Percentiles rank a stretch among this genome's conserved stretches.
Evolutionary conservation across 2,797 vertebrate genomes (phyloP).

Genomic region (Mallotus villosus): DNA sequence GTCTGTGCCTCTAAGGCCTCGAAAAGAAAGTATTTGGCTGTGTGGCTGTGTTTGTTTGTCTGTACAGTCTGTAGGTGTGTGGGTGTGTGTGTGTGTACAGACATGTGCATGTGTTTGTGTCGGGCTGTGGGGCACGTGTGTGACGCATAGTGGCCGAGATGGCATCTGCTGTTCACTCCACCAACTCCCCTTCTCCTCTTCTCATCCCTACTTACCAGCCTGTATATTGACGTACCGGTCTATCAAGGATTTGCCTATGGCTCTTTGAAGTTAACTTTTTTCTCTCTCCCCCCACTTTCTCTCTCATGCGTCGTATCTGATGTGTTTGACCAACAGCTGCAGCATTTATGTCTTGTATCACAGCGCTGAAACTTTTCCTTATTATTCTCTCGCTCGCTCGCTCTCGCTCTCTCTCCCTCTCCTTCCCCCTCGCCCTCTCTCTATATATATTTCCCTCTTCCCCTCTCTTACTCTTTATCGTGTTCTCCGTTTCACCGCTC

Average conservation of each 20-base stretch:
- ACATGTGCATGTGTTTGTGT: not conserved
- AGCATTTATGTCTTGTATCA: too few relatives aligned
- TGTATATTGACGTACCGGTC: too few relatives aligned
- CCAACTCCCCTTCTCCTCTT: slow-evolving; percentile 17
- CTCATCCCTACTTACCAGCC: too few relatives aligned
- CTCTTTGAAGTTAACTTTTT: not conserved
- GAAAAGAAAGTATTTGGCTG: slow-evolving; percentile 19
- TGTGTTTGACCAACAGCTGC: too few relatives aligned
- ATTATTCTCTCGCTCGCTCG: too few relatives aligned
- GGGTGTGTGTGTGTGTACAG: not conserved
- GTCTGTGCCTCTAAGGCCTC: slow-evolving; percentile 54
- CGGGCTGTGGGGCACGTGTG: not conserved
- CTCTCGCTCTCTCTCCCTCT: too few relatives aligned
- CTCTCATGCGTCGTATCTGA: too few relatives aligned
- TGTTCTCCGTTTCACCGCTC: too few relatives aligned
- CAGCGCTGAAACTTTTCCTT: too few relatives aligned
- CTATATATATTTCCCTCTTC: too few relatives aligned
- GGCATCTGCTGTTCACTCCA: slow-evolving; percentile 35
- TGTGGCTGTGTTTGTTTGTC: not conserved
- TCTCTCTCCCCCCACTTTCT: not conserved
- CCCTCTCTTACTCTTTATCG: not conserved
- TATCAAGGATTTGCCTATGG: too few relatives aligned
- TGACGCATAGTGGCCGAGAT: slow-evolving; percentile 3
- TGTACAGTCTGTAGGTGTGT: not conserved
- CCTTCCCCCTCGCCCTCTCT: not conserved